Evolutionary conservation across 1,140 invertebrate genomes (phyloP), one percentile per base, ranked within the genome.

Genomic region (Brachionus paranguensis): DNA sequence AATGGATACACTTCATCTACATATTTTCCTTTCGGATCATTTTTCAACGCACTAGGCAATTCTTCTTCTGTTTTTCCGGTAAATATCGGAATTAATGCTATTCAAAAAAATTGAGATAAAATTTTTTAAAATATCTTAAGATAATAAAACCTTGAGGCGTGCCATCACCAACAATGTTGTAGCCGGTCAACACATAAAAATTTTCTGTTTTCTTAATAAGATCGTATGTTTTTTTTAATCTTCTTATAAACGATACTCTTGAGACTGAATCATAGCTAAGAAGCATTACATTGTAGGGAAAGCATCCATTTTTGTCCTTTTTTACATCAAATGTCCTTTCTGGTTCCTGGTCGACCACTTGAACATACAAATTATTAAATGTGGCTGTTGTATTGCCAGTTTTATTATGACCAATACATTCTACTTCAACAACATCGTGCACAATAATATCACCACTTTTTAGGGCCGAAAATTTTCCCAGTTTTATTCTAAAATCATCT

Each of bases 131-230:
- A 53, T 4, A 55, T 10, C 3, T 1, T 8, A 10, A 24, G 3
- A 60, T 10, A 10, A 60, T 10, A 17, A n/a, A 20, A 76, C 72
- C 72, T 43, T 47, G 24, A 17, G 95, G 95, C 0, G 96, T 97
- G 0, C 96, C 96, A 89, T 98, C 96, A 0, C 96, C 96, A 2
- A 97, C 93, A 83, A 97, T 96, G 86, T 96, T 96, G 85, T 95
- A 95, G 17, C 76, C 76, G 20, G 14, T 20, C 10, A 79, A 27
- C 17, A 60, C 29, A 60, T 24, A 79, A 60, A 60, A 79, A 41
- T 60, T 60, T 37, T 37, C 14, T 55, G 43, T 37, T 7, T 79
- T 41, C 24, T 60, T 64, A 11, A 55, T 60, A 3, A 60, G 41
- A 41, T 41, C n/a, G 41, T 41, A 60, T 12, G 50, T 79, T 79